Evolutionary conservation across 2,797 vertebrate species (phyloP), one percentile per base, ranked within the genome.

Genomic region (Oreochromis grahami): DNA sequence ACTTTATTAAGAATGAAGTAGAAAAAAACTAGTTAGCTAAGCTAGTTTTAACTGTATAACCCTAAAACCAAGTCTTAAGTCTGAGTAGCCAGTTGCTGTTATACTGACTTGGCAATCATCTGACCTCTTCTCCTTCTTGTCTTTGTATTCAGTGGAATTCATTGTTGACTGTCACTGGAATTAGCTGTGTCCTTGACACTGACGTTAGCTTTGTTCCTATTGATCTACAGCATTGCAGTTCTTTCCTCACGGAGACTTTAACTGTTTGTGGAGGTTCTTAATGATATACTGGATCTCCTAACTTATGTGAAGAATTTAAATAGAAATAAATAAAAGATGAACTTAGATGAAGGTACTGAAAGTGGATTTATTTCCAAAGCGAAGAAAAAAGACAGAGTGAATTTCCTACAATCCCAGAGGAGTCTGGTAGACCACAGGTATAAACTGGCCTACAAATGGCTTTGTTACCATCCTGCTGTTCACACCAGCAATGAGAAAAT

Each of bases 191-290:
- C 77, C 79, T 88, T 87, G 86, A 89, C 88, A 76, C 36, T 21
- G 7, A 80, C 85, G 89, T 93, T 86, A 86, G 80, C 85, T 85
- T 84, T 89, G 80, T 91, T 91, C 85, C 83, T 81, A 87, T 89
- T 84, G 89, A 93, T 91, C 80, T 79, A 58, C 68, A 76, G 79
- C 76, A 4, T 41, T 48, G 70, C 65, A 79, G 68, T 77, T 70
- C 68, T 83, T 79, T 81, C 87, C 51, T 76, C 52, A 3, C 90
- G 85, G 77, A 84, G 77, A 74, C 80, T 78, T 55, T 19, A 80
- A 74, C 77, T 72, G 74, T 65, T 85, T 38, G 45, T 74, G 81
- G 53, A 84, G 81, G 43, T 50, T 68, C 43, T 74, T 72, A 38
- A 41, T 76, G 84, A 89, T 81, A 77, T 58, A 77, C 26, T 51